Conservation (phyloP, 1,140 invertebrate species). For the Frieseomelitta varia region DNA sequence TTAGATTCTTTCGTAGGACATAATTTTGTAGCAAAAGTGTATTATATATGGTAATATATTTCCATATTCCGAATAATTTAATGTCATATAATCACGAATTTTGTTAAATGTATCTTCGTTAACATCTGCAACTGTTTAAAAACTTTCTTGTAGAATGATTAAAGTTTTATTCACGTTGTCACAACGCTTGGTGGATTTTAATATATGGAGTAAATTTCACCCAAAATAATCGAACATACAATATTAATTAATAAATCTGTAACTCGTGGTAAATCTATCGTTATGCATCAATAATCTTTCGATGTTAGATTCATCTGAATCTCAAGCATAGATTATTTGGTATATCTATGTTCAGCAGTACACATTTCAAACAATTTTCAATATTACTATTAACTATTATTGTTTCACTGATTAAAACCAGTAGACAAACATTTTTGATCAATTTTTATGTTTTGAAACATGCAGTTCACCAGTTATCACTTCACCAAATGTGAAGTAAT, state of each 20-base stretch:
- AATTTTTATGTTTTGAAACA: too few species aligned
- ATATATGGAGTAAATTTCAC: slow-evolving; percentile 69
- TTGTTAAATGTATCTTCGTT: slow-evolving; percentile 44
- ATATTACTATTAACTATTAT: slow-evolving; percentile 68
- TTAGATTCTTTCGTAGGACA: neutral
- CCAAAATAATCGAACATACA: slow-evolving; percentile 67
- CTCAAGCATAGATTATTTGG: slow-evolving; percentile 68
- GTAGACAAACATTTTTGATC: too few species aligned
- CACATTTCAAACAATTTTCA: slow-evolving; percentile 75
- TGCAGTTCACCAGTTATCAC: too few species aligned
- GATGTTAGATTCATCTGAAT: slow-evolving; percentile 1
- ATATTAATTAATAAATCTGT: slow-evolving; percentile 62
- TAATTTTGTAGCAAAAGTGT: slow-evolving; percentile 47
- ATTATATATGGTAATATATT: slow-evolving; percentile 58
- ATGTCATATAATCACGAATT: slow-evolving; percentile 41
- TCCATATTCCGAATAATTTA: slow-evolving; percentile 47
- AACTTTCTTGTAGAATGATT: slow-evolving; percentile 42
- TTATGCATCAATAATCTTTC: neutral
- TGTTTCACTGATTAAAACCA: slow-evolving; percentile 57
- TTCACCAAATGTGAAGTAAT: too few species aligned
- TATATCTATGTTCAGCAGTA: slow-evolving; percentile 71
- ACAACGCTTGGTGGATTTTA: slow-evolving; percentile 71
- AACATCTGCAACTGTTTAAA: slow-evolving; percentile 51
- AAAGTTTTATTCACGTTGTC: slow-evolving; percentile 54
- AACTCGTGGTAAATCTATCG: slow-evolving; percentile 44